Evolutionary conservation across 2,113 vertebrate genomes (phyloP).

Genomic region (Merops nubicus): DNA sequence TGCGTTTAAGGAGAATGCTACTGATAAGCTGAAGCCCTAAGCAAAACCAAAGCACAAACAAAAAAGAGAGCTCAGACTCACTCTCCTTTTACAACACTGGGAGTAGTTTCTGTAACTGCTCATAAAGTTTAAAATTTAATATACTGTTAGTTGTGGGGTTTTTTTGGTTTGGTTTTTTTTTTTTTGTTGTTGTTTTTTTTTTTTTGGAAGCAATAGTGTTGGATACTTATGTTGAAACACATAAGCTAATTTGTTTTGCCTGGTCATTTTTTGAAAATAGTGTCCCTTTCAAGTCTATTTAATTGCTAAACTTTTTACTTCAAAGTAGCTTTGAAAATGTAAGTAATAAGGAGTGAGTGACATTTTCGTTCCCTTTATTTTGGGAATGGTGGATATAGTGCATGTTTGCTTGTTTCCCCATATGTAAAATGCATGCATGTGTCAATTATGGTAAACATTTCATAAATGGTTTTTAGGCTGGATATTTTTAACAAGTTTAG

Average conservation of each 20-base stretch:
- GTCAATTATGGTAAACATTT: not conserved
- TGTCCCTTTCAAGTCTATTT: not conserved
- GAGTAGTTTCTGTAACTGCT: not conserved
- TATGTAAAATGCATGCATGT: not conserved
- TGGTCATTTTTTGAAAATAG: not conserved
- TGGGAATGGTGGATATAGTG: not conserved
- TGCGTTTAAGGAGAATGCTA: not conserved
- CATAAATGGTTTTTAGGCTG: not conserved
- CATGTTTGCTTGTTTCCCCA: not conserved
- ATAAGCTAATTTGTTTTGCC: not conserved
- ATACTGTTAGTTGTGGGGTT: no score
- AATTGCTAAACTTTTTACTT: not conserved
- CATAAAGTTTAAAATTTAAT: not conserved
- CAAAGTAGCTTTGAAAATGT: not conserved
- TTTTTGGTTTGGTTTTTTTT: no score
- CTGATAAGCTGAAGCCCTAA: not conserved
- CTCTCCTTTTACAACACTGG: not conserved
- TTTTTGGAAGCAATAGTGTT: not conserved
- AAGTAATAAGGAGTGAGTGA: no score
- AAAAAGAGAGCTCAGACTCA: not conserved
- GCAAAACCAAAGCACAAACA: not conserved
- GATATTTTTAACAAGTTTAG: not conserved
- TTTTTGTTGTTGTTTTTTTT: no score
- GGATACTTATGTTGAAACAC: not conserved
- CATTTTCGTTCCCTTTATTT: not conserved